phyloP scores from a whole-genome alignment of 2,888 invertebrate genomes.

The Heliothis peltigera region DNA sequence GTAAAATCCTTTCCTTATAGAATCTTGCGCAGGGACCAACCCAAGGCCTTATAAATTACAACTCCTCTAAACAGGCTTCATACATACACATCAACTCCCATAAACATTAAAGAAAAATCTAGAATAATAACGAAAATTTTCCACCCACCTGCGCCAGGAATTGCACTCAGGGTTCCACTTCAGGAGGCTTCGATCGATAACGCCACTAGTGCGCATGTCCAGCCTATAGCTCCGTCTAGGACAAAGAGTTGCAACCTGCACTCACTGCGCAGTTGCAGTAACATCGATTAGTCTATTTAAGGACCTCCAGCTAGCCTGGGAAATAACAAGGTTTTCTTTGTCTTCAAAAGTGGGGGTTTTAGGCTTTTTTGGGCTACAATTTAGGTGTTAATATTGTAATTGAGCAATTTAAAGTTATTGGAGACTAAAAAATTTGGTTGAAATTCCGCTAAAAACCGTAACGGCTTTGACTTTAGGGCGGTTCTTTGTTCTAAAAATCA shows the following conservation, averaged over 20 bases:
- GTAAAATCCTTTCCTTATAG: no score
- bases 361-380: neutral
- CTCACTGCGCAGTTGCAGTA: constrained; percentile 39
- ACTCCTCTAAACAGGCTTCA: neutral
- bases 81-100: neutral
- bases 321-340: constrained; percentile 17
- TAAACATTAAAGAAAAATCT: neutral
- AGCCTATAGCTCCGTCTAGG: constrained; percentile 2
- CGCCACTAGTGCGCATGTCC: constrained; percentile 38
- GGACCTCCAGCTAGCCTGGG: neutral
- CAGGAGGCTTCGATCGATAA: neutral
- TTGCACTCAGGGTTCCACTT: neutral
- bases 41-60: no score
- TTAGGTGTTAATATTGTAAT: neutral
- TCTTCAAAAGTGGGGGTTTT: constrained; percentile 7
- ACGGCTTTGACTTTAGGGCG: neutral
- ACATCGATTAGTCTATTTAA: constrained; percentile 31
- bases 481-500: constrained; percentile 3
- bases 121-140: neutral
- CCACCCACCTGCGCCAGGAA: neutral
- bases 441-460: no score
- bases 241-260: constrained; percentile 31
- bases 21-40: no score
- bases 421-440: neutral
- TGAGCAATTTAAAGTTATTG: neutral